A percentile compares a stretch with the other conserved stretches of the same genome.
phyloP scores from a whole-genome alignment of 2,797 vertebrate genomes.

The Nyctalus aviator region DNA sequence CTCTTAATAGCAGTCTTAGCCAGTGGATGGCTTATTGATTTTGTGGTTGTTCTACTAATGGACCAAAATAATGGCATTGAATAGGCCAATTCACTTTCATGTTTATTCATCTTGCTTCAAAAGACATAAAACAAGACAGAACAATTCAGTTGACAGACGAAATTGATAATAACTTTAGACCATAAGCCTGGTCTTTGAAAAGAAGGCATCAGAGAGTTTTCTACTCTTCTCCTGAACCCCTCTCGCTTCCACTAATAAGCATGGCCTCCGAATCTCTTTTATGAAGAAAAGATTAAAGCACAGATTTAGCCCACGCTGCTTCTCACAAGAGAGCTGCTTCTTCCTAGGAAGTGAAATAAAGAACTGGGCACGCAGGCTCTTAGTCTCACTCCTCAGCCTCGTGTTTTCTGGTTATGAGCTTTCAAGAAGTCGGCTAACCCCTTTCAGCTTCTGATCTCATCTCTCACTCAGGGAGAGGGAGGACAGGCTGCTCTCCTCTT shows the following conservation, averaged over 20 bases:
- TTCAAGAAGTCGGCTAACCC: neutral
- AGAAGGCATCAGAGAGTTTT: conserved; percentile 12
- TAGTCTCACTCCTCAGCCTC: neutral
- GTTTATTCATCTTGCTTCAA: conserved; percentile 62
- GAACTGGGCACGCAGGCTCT: neutral
- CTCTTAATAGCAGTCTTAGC: neutral
- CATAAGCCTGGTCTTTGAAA: conserved; percentile 29
- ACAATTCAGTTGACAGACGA: conserved; percentile 33
- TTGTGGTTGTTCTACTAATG: neutral
- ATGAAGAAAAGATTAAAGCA: conserved; percentile 54
- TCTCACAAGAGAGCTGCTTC: neutral
- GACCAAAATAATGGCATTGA: neutral
- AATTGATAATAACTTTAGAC: conserved; percentile 59
- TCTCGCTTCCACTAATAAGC: conserved; percentile 5
- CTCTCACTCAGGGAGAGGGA: neutral
- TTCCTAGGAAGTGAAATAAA: neutral
- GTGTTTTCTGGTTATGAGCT: neutral
- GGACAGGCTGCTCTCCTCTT: neutral
- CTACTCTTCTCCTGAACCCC: neutral
- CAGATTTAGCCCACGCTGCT: neutral
- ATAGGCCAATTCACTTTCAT: conserved; percentile 21
- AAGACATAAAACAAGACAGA: conserved; percentile 54
- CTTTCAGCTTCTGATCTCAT: neutral
- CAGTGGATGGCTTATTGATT: neutral
- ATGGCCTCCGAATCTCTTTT: conserved; percentile 4